Evolutionary conservation across 1,140 invertebrate genomes (phyloP), one percentile per base, ranked within the genome.

Genomic region (Drosophila arizonae): DNA sequence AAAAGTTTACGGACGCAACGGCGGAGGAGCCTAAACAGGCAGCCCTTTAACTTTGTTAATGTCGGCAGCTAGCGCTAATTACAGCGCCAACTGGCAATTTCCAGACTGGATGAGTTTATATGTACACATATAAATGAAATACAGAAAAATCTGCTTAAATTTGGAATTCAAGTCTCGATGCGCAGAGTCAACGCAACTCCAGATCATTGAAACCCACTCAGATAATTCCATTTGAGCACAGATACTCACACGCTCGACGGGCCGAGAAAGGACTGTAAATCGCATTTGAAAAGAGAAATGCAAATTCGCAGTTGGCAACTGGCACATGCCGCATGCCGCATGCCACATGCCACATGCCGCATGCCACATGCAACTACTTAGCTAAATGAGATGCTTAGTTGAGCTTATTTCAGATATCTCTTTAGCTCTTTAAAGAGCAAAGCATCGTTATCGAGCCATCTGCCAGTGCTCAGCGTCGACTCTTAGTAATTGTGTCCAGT

Each of bases 1-100:
- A 8, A 9, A 33, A 33, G 33, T 33, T 33, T 33, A 33, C 0
- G 6, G 28, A 33, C 4, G 26, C 26, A 28, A 5, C 26, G 1
- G 15, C 17, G 15, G 10, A 55, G 54, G 64, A 28, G 4, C 41
- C 21, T 10, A 24, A 17, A 43, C 10, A 30, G 28, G 28, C 26
- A 67, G 48, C 61, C 28, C 15, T 30, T 54, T 54, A 11, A 36
- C 30, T 54, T 54, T 11, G 3, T 48, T 48, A 24, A 24, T 5
- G 17, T 48, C 21, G 21, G 6, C 17, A 51, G 52, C 13, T 45
- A 60, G 13, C 17, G 58, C 58, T 61, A 50, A 50, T 51, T 57
- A 68, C 24, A 21, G 26, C 24, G 11, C 24, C 11, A n/a, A 28
- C 13, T 39, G 6, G 48, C 24, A n/a, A 11, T 13, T 6, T 4